Base-by-base conservation (phyloP, 1,140 invertebrate species). In the Temnothorax curvispinosus region DNA sequence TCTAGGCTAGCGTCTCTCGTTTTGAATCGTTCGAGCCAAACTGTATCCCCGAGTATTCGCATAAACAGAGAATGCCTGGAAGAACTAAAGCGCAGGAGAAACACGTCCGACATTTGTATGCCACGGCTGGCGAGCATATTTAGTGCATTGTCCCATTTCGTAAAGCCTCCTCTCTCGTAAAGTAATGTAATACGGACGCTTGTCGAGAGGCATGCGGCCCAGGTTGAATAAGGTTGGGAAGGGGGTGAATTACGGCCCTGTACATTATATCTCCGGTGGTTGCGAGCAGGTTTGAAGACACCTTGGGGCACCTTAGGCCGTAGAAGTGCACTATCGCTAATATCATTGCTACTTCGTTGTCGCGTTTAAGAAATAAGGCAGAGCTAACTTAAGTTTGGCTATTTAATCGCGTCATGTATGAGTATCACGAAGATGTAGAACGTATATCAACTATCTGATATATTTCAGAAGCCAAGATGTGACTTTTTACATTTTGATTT, bases 71-170 rank as follows among this genome's bases (percentile, higher is more conserved):
- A n/a, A 54, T 11, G 60, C 85, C 47, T 72, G 75, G 76, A 86
- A 69, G 88, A 78, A 82, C 75, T 90, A 88, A 91, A 89, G 69
- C 82, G 47, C 38, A 21, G 64, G 89, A 87, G 89, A 91, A 89
- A 85, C 69, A 89, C 74, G 72, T 82, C 85, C 81, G 77, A 90
- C 87, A 82, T 90, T 89, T 84, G 90, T 91, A 84, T 77, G 72
- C 41, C 60, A 52, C 50, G 87, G 56, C 77, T 87, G 74, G 35
- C 71, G 56, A 91, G 85, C 91, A 92, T 93, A 93, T 94, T 93
- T 93, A 93, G 92, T 91, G 84, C 87, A 92, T 92, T 92, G 92
- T 93, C 87, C 91, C 87, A 92, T 94, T 94, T 93, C 76, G 90
- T 89, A 91, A 91, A 91, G 91, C 87, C 76, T 71, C 74, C 77